These are phyloP conservation scores for Tautogolabrus adspersus DNA, from an alignment of 2,113 vertebrate species.

Conservation along the genomic window DNA sequence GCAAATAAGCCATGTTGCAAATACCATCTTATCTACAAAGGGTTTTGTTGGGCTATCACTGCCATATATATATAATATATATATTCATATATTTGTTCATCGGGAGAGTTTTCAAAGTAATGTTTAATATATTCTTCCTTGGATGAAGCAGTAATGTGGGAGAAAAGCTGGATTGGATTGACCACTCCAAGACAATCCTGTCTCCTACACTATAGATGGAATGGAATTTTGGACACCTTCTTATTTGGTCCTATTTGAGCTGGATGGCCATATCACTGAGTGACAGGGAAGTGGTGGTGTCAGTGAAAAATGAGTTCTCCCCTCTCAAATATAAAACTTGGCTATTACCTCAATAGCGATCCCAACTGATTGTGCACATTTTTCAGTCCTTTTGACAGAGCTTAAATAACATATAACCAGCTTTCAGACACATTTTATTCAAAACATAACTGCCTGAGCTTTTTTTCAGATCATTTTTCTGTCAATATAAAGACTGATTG, in stretches of 20 bases:
- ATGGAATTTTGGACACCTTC: constrained; percentile 14
- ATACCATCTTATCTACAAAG: no score
- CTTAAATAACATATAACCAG: constrained; percentile 56
- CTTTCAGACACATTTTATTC: constrained; percentile 51
- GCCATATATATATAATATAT: no score
- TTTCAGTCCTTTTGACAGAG: constrained; percentile 58
- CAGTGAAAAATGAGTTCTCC: constrained; percentile 65
- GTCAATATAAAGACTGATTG: constrained; percentile 54
- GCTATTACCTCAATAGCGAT: constrained; percentile 51
- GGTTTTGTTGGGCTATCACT: no score
- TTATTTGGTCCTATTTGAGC: constrained; percentile 38
- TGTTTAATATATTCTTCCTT: background rate
- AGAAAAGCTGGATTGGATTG: constrained; percentile 4
- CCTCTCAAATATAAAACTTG: constrained; percentile 59
- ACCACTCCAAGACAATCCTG: background rate
- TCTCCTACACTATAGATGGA: constrained; percentile 2
- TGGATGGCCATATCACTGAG: constrained; percentile 28
- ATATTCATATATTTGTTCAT: no score
- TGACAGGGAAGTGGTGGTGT: constrained; percentile 58
- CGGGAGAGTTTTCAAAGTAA: background rate
- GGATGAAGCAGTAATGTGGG: background rate
- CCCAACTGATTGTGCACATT: constrained; percentile 64
- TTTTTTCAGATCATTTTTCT: constrained; percentile 31
- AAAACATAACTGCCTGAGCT: constrained; percentile 19
- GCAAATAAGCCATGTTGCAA: no score